phyloP scores from a whole-genome alignment of 2,797 vertebrate genomes.

The Pipistrellus pipistrellus region DNA sequence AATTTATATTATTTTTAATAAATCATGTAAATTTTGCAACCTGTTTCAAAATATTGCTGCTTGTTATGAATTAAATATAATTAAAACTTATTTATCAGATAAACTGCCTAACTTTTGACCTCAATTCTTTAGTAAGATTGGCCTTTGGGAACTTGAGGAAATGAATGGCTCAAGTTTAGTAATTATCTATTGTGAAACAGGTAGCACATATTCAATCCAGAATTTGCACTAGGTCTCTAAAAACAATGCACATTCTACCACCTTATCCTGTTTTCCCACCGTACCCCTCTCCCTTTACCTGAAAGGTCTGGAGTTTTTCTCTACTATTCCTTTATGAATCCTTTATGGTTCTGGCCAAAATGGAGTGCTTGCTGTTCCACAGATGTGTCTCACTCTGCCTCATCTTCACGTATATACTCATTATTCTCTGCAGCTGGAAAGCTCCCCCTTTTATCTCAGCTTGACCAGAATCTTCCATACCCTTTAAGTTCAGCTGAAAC shows the following conservation, averaged over 20 bases:
- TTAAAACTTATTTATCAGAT: background rate
- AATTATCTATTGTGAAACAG: background rate
- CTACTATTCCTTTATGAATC: background rate
- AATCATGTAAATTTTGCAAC: background rate
- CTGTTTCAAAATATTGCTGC: constrained; percentile 42
- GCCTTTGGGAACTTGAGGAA: background rate
- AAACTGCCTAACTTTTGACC: constrained; percentile 15
- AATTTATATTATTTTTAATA: constrained; percentile 12
- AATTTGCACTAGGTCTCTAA: background rate
- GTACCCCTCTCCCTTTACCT: too few species aligned
- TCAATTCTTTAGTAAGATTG: background rate
- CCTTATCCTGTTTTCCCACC: background rate
- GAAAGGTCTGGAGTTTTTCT: background rate
- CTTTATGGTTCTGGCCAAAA: background rate
- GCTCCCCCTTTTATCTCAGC: background rate
- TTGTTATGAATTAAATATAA: constrained; percentile 27
- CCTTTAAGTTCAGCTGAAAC: constrained; percentile 26
- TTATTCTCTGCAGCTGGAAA: background rate
- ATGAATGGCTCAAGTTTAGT: background rate
- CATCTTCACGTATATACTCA: background rate
- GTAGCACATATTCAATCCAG: background rate
- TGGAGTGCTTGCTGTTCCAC: background rate
- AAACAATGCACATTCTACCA: background rate
- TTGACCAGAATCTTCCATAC: constrained; percentile 7
- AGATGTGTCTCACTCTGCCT: background rate